Evolutionary conservation across 2,888 invertebrate species (phyloP), one percentile per base, ranked within the genome.

Genomic region (Anaspis maculata): DNA sequence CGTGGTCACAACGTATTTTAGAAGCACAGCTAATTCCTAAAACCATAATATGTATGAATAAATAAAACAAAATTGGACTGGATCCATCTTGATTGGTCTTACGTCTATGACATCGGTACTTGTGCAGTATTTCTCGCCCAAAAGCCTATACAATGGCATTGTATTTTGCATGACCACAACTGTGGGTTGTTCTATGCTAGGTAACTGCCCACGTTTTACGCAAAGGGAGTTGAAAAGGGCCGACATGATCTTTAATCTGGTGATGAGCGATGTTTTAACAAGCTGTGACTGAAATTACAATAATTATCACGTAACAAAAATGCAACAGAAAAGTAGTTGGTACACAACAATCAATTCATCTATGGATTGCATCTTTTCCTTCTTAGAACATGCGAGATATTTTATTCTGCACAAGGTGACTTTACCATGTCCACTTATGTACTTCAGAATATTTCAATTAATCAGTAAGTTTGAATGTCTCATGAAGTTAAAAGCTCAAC

Each of bases 1-100:
- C 25, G 83, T 80, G 0, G 76, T 72, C 9, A 88, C 70, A 2
- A 80, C 76, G 57, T 82, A 77, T 59, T 85, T 87, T 36, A 89
- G 64, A 30, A 86, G 69, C 37, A 73, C 72, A 63, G 85, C 84
- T 44, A 87, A 68, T 7, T 81, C 75, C 84, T 87, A 66, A 30
- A 63, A 63, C n/a, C 5, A 19, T 19, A 19, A 19, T 19, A 19
- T 19, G 19, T 19, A 19, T 9, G 9, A 19, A 19, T 6, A 19
- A 19, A n/a, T n/a, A n/a, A n/a, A n/a, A n/a, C n/a, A n/a, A n/a
- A n/a, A 19, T 6, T 19, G 19, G 9, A 19, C 19, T 5, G 19
- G 9, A 19, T 19, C 9, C 9, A 11, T 29, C 9, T 15, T 26
- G 11, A 14, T 16, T 16, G 19, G 54, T 31, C 56, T 56, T 49